phyloP scores from a whole-genome alignment of 2,888 invertebrate genomes.

The Leistus spinibarbis region DNA sequence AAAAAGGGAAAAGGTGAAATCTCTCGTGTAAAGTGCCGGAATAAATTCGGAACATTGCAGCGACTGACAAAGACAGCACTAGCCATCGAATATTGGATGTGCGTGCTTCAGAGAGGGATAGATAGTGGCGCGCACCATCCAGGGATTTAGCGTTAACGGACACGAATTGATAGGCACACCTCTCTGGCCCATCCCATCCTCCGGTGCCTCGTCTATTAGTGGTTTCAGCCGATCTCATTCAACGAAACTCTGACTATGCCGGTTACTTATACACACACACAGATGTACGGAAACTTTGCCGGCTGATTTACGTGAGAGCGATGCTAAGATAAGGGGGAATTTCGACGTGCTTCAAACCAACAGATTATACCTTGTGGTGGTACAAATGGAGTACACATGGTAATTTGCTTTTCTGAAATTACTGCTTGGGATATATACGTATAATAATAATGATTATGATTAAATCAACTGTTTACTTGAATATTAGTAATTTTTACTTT shows the following conservation, averaged over 20 bases:
- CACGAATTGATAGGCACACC: constrained; percentile 25
- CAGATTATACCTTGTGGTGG: no score
- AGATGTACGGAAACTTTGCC: background rate
- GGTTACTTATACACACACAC: background rate
- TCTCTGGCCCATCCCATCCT: background rate
- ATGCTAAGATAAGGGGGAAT: no score
- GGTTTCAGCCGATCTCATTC: no score
- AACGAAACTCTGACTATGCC: no score
- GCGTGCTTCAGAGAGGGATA: background rate
- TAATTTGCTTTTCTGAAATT: no score
- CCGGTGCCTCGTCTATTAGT: no score
- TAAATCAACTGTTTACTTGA: no score
- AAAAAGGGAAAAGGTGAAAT: constrained; percentile 4
- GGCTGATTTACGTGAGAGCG: background rate
- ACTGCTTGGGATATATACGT: no score
- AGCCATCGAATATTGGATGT: background rate
- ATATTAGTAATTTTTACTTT: no score
- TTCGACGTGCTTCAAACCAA: no score
- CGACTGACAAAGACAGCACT: background rate
- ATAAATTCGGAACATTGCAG: constrained; percentile 4
- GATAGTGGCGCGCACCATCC: background rate
- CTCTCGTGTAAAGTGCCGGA: background rate
- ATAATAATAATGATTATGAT: no score
- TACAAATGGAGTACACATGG: no score
- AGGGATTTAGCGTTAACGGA: constrained; percentile 12